Percentiles rank a stretch among this genome's conserved stretches.
Evolutionary conservation across 2,888 invertebrate genomes (phyloP).

Genomic region (Mesoligia furuncula): DNA sequence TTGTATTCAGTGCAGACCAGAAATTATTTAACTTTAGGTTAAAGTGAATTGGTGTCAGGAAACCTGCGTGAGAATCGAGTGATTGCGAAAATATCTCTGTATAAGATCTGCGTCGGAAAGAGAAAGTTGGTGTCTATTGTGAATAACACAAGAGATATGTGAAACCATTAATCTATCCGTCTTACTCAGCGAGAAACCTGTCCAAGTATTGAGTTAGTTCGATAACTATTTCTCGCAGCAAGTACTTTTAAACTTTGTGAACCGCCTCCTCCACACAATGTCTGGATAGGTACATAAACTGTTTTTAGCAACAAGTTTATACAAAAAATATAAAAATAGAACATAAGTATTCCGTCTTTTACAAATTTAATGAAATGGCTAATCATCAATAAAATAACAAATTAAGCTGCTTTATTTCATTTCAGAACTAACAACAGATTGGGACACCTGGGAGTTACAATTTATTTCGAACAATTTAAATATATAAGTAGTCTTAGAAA

Average conservation of each 20-base stretch:
- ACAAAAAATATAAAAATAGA: neutral
- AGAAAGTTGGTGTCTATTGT: slow-evolving; percentile 68
- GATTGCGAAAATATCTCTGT: slow-evolving; percentile 69
- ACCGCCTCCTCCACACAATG: slow-evolving; percentile 27
- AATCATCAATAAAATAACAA: neutral
- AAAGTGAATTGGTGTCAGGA: slow-evolving; percentile 76
- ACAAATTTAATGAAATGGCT: slow-evolving; percentile 14
- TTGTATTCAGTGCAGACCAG: slow-evolving; percentile 67
- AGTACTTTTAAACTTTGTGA: slow-evolving; percentile 62
- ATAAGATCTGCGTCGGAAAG: slow-evolving; percentile 67
- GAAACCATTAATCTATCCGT: slow-evolving; percentile 65
- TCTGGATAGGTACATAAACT: neutral
- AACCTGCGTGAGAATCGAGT: slow-evolving; percentile 71
- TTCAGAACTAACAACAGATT: neutral
- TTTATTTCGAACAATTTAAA: slow-evolving; percentile 16
- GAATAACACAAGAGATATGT: slow-evolving; percentile 67
- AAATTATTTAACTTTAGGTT: slow-evolving; percentile 72
- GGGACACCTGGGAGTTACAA: neutral
- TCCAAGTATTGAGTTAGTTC: slow-evolving; percentile 63
- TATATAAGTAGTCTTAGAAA: slow-evolving; percentile 25
- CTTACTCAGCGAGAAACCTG: slow-evolving; percentile 59
- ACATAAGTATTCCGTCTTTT: neutral
- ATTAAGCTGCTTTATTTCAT: neutral
- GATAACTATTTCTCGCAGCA: slow-evolving; percentile 58
- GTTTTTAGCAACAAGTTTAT: neutral